These are phyloP conservation scores for Cerastoderma edule DNA, from an alignment of 2,888 invertebrate genomes.

Conservation along the genomic window DNA sequence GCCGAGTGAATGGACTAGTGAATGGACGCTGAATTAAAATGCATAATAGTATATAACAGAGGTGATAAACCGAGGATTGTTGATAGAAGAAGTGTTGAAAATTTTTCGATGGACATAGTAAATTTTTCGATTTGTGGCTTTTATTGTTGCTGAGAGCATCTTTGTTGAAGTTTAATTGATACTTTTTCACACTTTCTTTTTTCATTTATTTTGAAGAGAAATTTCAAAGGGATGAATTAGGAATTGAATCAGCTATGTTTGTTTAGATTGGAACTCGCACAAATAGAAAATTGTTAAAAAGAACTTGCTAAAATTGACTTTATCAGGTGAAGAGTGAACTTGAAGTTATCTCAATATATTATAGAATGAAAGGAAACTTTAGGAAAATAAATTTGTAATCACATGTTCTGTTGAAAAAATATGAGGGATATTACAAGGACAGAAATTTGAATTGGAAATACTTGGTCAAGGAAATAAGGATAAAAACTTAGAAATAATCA, in stretches of 20 bases:
- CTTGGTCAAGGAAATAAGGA: not conserved
- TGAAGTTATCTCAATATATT: no score
- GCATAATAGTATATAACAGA: conserved; percentile 16
- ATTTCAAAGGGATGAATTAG: conserved; percentile 30
- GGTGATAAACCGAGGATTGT: conserved; percentile 9
- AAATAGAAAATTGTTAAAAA: not conserved
- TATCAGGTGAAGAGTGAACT: no score
- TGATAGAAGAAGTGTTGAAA: conserved; percentile 24
- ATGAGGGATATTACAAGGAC: not conserved
- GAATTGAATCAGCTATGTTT: conserved; percentile 20
- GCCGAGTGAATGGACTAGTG: not conserved
- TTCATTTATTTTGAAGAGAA: conserved; percentile 5
- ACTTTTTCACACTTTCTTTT: conserved; percentile 34
- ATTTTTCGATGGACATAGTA: conserved; percentile 44
- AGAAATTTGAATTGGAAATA: not conserved
- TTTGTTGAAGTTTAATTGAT: conserved; percentile 52
- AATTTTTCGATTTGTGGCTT: conserved; percentile 36
- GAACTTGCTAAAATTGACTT: no score
- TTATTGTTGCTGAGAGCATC: conserved; percentile 48
- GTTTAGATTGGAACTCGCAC: not conserved
- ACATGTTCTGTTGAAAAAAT: not conserved
- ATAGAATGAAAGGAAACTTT: not conserved
- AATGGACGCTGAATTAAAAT: conserved; percentile 20
- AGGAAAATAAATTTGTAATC: not conserved
- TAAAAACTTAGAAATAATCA: not conserved